A percentile compares a stretch with the other conserved stretches of the same genome.
phyloP scores from a whole-genome alignment of 2,888 invertebrate genomes.

The Embidobia sp. region DNA sequence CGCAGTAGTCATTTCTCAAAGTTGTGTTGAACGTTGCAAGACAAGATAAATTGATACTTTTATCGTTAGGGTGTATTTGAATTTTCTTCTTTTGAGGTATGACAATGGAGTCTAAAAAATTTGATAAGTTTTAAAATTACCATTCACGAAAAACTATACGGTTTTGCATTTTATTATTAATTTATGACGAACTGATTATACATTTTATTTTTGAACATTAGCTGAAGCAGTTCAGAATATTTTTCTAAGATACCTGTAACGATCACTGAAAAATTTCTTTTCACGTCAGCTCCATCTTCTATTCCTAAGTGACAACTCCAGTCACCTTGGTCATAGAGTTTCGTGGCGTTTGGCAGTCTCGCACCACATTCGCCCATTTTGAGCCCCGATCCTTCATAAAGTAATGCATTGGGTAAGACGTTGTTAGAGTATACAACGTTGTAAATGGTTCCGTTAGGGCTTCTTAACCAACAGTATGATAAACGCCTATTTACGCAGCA shows the following conservation, averaged over 20 bases:
- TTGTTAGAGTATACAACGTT: conserved; percentile 37
- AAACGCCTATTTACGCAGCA: conserved; percentile 65
- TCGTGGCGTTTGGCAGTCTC: conserved; percentile 62
- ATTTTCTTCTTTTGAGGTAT: no score
- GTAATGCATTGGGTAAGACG: conserved; percentile 34
- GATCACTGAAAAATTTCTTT: conserved; percentile 63
- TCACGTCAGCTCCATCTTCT: conserved; percentile 65
- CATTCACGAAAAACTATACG: no score
- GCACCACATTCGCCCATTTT: conserved; percentile 71
- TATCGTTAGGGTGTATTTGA: no score
- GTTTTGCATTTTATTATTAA: no score
- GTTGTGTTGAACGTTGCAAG: no score
- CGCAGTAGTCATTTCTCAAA: no score
- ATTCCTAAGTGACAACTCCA: conserved; percentile 73
- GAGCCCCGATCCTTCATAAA: conserved; percentile 70
- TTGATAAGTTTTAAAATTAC: no score
- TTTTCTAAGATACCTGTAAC: conserved; percentile 73
- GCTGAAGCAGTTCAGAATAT: no score
- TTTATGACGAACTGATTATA: no score
- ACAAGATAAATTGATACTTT: no score
- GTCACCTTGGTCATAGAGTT: conserved; percentile 64
- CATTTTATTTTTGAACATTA: no score
- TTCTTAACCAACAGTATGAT: conserved; percentile 72
- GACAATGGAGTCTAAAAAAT: no score
- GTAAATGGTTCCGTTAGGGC: conserved; percentile 72